phyloP scores from a whole-genome alignment of 2,113 vertebrate species.

The Eudyptes chrysolophus region DNA sequence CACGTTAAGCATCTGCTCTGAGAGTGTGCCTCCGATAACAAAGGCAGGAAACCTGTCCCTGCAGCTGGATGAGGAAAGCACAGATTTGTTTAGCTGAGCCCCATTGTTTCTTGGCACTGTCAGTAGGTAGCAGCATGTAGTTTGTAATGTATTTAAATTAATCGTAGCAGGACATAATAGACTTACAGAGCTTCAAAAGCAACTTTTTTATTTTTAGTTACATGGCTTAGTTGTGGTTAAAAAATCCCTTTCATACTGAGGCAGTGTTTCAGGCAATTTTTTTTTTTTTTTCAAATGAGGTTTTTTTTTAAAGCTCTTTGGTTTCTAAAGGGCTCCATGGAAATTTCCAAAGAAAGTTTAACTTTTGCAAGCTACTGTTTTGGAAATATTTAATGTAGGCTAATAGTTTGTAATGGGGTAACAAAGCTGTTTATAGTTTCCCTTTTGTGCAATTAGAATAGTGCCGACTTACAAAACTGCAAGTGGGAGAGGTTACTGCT shows the following conservation, averaged over 20 bases:
- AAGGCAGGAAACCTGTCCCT: background rate
- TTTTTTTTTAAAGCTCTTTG: background rate
- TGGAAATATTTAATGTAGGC: background rate
- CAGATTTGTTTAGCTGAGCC: fast-evolving
- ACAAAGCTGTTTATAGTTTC: background rate
- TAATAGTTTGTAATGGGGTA: background rate
- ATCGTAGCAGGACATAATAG: fast-evolving
- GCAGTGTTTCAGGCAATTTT: background rate
- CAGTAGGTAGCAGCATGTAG: background rate
- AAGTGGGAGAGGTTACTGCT: background rate
- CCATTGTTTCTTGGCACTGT: fast-evolving
- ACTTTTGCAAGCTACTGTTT: background rate
- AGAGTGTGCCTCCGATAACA: fast-evolving
- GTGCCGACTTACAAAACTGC: background rate
- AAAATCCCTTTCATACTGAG: background rate
- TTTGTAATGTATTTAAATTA: background rate
- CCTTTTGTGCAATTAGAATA: background rate
- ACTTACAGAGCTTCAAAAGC: background rate
- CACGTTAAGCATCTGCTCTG: fast-evolving
- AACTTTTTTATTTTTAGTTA: background rate
- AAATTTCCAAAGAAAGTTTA: background rate
- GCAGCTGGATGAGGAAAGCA: background rate
- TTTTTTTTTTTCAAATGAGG: background rate
- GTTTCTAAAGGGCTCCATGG: background rate
- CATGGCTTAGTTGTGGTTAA: background rate